phyloP scores from a whole-genome alignment of 1,140 invertebrate species.

The Diplogasteroides magnus region DNA sequence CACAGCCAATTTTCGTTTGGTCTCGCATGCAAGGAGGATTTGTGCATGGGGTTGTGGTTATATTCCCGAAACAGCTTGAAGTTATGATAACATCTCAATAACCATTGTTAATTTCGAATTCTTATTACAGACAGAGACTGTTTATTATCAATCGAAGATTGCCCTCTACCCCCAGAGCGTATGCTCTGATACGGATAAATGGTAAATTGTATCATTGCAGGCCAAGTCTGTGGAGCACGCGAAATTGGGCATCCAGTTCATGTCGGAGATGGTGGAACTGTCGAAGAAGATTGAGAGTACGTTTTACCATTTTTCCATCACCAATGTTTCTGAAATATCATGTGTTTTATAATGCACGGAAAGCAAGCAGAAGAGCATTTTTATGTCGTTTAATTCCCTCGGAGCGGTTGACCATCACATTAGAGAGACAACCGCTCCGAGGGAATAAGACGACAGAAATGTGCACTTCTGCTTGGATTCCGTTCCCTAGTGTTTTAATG shows the following conservation, averaged over 20 bases:
- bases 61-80: slow-evolving; percentile 11
- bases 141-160: no score
- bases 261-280: slow-evolving; percentile 85
- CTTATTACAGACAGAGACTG: slow-evolving; percentile 69
- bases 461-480: no score
- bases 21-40: slow-evolving; percentile 2
- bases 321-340: neutral
- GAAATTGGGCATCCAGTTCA: slow-evolving; percentile 84
- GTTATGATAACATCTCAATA: slow-evolving; percentile 13
- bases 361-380: no score
- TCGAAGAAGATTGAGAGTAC: neutral
- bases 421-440: no score
- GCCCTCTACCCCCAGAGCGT: slow-evolving; percentile 67
- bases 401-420: no score
- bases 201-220: slow-evolving; percentile 61
- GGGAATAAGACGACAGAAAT: no score
- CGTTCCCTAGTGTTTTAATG: slow-evolving; percentile 1
- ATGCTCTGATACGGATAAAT: no score
- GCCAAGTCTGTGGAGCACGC: slow-evolving; percentile 77
- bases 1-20: slow-evolving; percentile 14
- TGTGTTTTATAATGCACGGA: no score
- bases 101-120: neutral
- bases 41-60: neutral
- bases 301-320: neutral
- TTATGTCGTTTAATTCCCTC: no score